Base-by-base conservation (phyloP, 1,140 invertebrate species). In the Meloidogyne hapla region DNA sequence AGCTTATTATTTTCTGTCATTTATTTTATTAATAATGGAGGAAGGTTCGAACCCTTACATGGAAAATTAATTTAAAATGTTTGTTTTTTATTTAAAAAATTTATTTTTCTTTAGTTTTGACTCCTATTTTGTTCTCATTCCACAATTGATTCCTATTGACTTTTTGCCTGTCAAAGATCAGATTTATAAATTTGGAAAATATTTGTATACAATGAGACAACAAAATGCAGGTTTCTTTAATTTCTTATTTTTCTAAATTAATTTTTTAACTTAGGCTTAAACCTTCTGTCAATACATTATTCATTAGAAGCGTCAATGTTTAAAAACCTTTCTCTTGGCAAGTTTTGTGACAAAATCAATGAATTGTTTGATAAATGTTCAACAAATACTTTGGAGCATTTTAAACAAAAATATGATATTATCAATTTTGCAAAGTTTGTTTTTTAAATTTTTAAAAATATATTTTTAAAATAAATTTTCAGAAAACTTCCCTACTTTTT, bases 401-500 rank as follows among this genome's bases (percentile, higher is more conserved):
- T 78, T 38, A 67, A 23, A 12, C 26, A 78, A 25, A 42, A 72
- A 40, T 80, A 56, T 48, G 69, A 78, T 62, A 79, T 78, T 38
- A 25, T 45, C 23, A 79, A 78, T 26, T 73, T 78, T 25, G 77
- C 77, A 38, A 48, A 33, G 76, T 72, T 74, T 33, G 67, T 26
- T 71, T 38, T 56, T n/a, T 18, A 28, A 21, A 73, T n/a, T 76
- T 26, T 38, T 71, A 18, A 76, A 18, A 25, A 13, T 38, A n/a
- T 71, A 2, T 25, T 69, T 26, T 28, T 21, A 12, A 21, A 42
- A 69, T 15, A 21, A 40, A 21, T 71, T 23, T 66, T 26, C 38
- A 77, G 76, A 23, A 79, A 68, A n/a, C 40, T 78, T 62, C 77
- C 77, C 23, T 21, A 80, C 33, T 78, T 75, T 25, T 78, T 80